Evolutionary conservation across 2,888 invertebrate species (phyloP), one percentile per base, ranked within the genome.

Genomic region (Adineta ricciae): DNA sequence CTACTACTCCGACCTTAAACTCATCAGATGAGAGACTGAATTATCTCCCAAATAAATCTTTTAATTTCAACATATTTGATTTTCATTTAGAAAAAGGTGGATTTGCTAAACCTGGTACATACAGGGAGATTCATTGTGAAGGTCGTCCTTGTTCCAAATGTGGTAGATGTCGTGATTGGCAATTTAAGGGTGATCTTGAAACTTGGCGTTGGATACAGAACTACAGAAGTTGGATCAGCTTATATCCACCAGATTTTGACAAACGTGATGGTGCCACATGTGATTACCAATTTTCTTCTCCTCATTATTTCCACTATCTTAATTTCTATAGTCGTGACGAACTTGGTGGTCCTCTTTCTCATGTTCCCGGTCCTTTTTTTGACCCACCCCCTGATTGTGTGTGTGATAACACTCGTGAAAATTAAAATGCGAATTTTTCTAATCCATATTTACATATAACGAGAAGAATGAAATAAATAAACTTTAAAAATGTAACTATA

Each of bases 251-350:
- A 27, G 56, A 64, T 64, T 64, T 64, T 27, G 9, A 9, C 14
- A 64, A 24, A 9, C 56, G 56, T 64, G 27, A 27, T 64, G 56
- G 24, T 27, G 56, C 56, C n/a, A 64, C 56, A 64, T 64, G 56
- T 64, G n/a, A 2, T 64, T 64, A 64, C 27, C 24, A 27, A 27
- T 64, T 9, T 64, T 64, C 56, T 64, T 64, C 56, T 64, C 56
- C 56, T 21, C 56, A 64, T 64, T 64, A 64, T 64, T 64, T 64
- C 27, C 56, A 64, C 27, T 64, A 64, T 64, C 56, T 64, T 64
- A n/a, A 64, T 64, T 64, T 64, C 27, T 64, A 64, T 21, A 27
- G 56, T 64, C 56, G n/a, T 24, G 56, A 27, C 27, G 27, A 64
- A 64, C 7, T 64, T 64, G 56, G 56, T 21, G 56, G 56, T 64